Conservation (phyloP, 2,797 vertebrate species). For the Lutjanus campechanus region DNA sequence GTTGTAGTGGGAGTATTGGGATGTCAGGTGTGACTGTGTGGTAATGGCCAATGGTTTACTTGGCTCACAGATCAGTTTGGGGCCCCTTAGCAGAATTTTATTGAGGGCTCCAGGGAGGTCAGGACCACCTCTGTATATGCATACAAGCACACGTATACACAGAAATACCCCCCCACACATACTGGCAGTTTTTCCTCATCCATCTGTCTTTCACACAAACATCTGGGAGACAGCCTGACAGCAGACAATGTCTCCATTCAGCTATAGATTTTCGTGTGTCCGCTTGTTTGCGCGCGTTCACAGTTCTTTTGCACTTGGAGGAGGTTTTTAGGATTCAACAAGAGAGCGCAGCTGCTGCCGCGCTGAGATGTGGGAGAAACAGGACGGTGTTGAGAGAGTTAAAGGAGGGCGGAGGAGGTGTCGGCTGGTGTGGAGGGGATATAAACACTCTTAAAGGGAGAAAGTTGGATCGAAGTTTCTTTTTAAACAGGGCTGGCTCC, state of each 20-base stretch:
- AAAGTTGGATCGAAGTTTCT: constrained; percentile 50
- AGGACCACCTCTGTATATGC: not conserved
- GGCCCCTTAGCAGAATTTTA: too few species aligned
- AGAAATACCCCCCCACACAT: constrained; percentile 2
- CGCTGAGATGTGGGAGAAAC: constrained; percentile 12
- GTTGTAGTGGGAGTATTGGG: too few species aligned
- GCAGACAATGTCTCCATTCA: constrained; percentile 44
- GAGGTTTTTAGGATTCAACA: constrained; percentile 20
- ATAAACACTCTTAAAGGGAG: constrained; percentile 27
- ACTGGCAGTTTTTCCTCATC: constrained; percentile 28
- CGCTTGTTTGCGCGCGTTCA: constrained; percentile 9
- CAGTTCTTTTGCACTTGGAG: constrained; percentile 33
- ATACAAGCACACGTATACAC: constrained; percentile 2
- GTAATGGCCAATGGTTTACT: too few species aligned
- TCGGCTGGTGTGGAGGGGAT: constrained; percentile 30
- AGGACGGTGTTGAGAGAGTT: constrained; percentile 8
- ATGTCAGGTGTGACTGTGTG: too few species aligned
- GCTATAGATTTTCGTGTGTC: constrained; percentile 9
- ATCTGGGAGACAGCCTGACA: constrained; percentile 36
- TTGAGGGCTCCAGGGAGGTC: too few species aligned
- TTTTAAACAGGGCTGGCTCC: constrained; percentile 20
- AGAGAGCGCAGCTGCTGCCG: constrained; percentile 21
- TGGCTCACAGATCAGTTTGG: too few species aligned
- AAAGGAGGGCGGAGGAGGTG: constrained; percentile 28
- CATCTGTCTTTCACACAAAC: constrained; percentile 45